Evolutionary conservation across 1,140 invertebrate genomes (phyloP).

Genomic region (Portunus trituberculatus): DNA sequence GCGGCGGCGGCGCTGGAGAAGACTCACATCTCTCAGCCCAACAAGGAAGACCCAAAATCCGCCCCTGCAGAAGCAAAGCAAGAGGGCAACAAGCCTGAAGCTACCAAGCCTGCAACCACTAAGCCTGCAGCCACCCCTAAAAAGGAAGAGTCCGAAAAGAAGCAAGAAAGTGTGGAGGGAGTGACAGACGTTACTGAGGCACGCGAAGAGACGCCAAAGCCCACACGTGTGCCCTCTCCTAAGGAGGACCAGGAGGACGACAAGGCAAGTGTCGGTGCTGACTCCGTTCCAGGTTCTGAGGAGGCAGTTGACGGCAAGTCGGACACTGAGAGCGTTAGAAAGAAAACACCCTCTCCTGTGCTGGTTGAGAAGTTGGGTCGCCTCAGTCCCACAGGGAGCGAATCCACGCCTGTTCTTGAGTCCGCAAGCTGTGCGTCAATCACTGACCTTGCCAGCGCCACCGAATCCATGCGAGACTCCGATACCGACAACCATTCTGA

Average conservation of each 20-base stretch:
- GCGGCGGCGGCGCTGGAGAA: constrained; percentile 62
- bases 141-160: constrained; percentile 37
- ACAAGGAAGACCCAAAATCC: constrained; percentile 46
- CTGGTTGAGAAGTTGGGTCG: constrained; percentile 67
- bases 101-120: not conserved
- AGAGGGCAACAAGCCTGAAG: constrained; percentile 21
- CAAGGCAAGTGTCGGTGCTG: constrained; percentile 74
- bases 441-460: constrained; percentile 75
- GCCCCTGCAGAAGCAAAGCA: not conserved
- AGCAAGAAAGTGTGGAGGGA: constrained; percentile 27
- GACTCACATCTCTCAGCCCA: constrained; percentile 54
- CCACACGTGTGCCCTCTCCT: constrained; percentile 32
- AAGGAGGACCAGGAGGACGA: constrained; percentile 73
- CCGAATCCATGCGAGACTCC: constrained; percentile 77
- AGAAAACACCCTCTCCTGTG: constrained; percentile 77
- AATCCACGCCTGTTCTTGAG: constrained; percentile 70
- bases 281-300: constrained; percentile 70
- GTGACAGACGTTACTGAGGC: constrained; percentile 16
- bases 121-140: not conserved
- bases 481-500: constrained; percentile 77
- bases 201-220: constrained; percentile 41
- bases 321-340: constrained; percentile 76
- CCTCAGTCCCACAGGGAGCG: constrained; percentile 74
- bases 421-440: constrained; percentile 76
- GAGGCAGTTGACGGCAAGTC: constrained; percentile 75